phyloP scores from a whole-genome alignment of 2,888 invertebrate genomes.

The Stramonita haemastoma region DNA sequence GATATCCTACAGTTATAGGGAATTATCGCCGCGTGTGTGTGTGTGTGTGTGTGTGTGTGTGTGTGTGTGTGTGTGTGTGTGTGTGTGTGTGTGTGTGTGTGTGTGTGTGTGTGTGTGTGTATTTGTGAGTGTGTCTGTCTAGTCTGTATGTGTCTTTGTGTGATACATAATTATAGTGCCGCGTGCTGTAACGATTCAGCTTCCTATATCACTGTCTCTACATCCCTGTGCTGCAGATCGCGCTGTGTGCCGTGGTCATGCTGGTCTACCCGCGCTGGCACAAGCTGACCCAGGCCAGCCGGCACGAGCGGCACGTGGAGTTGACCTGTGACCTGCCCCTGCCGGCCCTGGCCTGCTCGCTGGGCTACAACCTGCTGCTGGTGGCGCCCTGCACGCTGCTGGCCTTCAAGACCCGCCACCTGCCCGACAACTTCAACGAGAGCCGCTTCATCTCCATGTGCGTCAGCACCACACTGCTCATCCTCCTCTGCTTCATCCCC shows the following conservation, averaged over 20 bases:
- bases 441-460: not conserved
- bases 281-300: not conserved
- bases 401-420: slow-evolving; percentile 2
- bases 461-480: not conserved
- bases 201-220: not conserved
- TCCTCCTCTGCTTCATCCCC: not conserved
- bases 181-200: not conserved
- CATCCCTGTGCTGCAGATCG: not conserved
- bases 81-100: no score
- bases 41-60: no score
- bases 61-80: no score
- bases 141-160: no score
- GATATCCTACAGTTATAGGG: no score
- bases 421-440: slow-evolving; percentile 25
- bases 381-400: not conserved
- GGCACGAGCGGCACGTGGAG: not conserved
- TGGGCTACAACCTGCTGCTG: not conserved
- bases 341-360: not conserved
- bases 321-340: not conserved
- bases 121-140: no score
- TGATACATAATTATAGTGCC: no score
- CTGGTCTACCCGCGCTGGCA: not conserved
- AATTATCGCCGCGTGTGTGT: no score
- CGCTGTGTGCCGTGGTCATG: not conserved
- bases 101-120: no score